Evolutionary conservation across 2,888 invertebrate genomes (phyloP).

Genomic region (Lepetodrilus schrolli): DNA sequence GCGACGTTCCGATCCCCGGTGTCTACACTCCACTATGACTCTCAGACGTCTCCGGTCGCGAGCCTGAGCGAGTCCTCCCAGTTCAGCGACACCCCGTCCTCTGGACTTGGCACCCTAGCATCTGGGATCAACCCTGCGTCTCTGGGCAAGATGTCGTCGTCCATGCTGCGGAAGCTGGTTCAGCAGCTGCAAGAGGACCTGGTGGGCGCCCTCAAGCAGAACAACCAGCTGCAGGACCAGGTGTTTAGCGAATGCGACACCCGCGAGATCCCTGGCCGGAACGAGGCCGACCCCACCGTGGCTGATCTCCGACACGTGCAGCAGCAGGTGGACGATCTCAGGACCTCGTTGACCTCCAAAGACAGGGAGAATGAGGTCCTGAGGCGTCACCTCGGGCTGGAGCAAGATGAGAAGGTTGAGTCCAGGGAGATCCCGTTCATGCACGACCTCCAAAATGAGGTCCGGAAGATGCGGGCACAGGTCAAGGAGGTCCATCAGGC

Average conservation of each 20-base stretch:
- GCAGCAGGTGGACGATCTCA: conserved; percentile 40
- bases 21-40: background rate
- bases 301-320: conserved; percentile 30
- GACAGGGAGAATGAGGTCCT: conserved; percentile 42
- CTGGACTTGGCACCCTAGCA: background rate
- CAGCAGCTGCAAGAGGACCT: conserved; percentile 49
- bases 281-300: conserved; percentile 37
- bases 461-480: conserved; percentile 40
- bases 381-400: conserved; percentile 36
- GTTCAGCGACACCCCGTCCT: background rate
- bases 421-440: conserved; percentile 21
- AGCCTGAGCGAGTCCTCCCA: background rate
- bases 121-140: conserved; percentile 23
- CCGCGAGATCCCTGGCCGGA: conserved; percentile 42
- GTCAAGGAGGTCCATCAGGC: conserved; percentile 46
- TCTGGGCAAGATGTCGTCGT: conserved; percentile 45
- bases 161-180: conserved; percentile 47
- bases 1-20: background rate
- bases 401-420: conserved; percentile 20
- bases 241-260: conserved; percentile 25
- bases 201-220: conserved; percentile 42
- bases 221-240: conserved; percentile 41
- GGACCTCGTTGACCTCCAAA: conserved; percentile 28
- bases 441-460: conserved; percentile 36
- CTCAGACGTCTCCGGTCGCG: conserved; percentile 24